Evolutionary conservation across 1,140 invertebrate species (phyloP).

Genomic region (Calliphora vicina): DNA sequence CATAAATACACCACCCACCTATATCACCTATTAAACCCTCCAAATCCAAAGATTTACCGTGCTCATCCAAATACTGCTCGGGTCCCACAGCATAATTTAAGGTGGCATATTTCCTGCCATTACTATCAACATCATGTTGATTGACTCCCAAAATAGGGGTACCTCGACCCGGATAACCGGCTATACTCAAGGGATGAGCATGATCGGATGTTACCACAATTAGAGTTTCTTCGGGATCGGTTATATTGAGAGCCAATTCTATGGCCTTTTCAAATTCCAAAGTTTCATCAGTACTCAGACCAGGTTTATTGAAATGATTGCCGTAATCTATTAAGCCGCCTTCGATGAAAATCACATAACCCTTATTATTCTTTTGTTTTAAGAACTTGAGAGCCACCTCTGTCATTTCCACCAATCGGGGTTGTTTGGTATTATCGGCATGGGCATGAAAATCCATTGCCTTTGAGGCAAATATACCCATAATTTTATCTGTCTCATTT

Average conservation of each 20-base stretch:
- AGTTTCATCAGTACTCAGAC: slow-evolving; percentile 74
- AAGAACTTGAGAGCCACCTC: slow-evolving; percentile 76
- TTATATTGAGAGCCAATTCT: slow-evolving; percentile 67
- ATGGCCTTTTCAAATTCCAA: slow-evolving; percentile 74
- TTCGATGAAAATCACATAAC: slow-evolving; percentile 72
- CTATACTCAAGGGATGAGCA: slow-evolving; percentile 72
- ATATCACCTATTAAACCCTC: slow-evolving; percentile 41
- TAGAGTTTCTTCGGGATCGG: slow-evolving; percentile 70
- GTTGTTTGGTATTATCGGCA: slow-evolving; percentile 67
- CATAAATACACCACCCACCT: slow-evolving; percentile 28
- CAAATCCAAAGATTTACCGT: slow-evolving; percentile 48
- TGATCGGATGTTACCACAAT: slow-evolving; percentile 77
- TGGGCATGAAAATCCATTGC: slow-evolving; percentile 66
- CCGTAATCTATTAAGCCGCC: slow-evolving; percentile 77
- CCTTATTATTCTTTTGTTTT: slow-evolving; percentile 69
- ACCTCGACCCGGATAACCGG: slow-evolving; percentile 75
- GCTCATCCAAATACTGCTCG: slow-evolving; percentile 63
- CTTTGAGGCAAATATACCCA: slow-evolving; percentile 65
- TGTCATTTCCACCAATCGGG: slow-evolving; percentile 80
- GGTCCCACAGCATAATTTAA: slow-evolving; percentile 74
- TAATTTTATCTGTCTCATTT: slow-evolving; percentile 50
- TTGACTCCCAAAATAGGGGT: slow-evolving; percentile 71
- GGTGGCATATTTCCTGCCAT: slow-evolving; percentile 69
- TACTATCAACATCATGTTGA: slow-evolving; percentile 44
- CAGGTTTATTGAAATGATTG: slow-evolving; percentile 72